phyloP scores from a whole-genome alignment of 2,113 vertebrate species.

The Vulpes vulpes region DNA sequence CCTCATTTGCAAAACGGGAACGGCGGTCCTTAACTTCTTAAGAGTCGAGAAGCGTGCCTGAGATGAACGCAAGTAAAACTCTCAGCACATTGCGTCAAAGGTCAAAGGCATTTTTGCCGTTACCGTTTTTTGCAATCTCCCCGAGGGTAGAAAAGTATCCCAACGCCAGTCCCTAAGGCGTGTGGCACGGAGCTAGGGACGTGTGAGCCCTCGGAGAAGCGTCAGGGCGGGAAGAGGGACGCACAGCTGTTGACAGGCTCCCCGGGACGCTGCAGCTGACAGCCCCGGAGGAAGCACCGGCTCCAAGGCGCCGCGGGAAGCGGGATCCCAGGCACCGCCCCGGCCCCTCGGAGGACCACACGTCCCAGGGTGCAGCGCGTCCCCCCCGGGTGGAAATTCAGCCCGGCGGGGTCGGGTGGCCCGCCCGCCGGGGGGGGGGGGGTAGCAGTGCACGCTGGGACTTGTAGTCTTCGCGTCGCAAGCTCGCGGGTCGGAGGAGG shows the following conservation, averaged over 20 bases:
- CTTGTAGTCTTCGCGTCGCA: slow-evolving; percentile 43
- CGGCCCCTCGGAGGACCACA: background rate
- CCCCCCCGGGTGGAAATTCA: background rate
- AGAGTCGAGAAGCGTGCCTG: background rate
- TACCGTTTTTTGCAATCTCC: background rate
- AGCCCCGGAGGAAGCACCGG: accelerated
- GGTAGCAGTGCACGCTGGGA: slow-evolving; percentile 64
- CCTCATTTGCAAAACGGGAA: background rate
- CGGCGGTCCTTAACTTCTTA: background rate
- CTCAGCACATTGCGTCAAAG: background rate
- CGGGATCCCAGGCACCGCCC: background rate
- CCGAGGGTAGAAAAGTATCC: background rate
- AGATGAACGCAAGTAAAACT: background rate
- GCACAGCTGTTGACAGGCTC: background rate
- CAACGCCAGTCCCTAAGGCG: background rate
- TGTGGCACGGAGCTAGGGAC: background rate
- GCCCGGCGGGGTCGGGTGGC: accelerated
- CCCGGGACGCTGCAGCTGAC: too few relatives aligned
- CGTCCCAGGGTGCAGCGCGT: background rate
- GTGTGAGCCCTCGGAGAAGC: background rate
- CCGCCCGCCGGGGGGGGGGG: background rate
- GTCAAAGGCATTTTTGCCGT: background rate
- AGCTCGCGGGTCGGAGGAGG: background rate
- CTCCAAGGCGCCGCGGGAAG: accelerated
- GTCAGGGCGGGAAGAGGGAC: background rate